Base-by-base conservation (phyloP, 2,797 vertebrate genomes). In the Gephyroberyx darwinii region DNA sequence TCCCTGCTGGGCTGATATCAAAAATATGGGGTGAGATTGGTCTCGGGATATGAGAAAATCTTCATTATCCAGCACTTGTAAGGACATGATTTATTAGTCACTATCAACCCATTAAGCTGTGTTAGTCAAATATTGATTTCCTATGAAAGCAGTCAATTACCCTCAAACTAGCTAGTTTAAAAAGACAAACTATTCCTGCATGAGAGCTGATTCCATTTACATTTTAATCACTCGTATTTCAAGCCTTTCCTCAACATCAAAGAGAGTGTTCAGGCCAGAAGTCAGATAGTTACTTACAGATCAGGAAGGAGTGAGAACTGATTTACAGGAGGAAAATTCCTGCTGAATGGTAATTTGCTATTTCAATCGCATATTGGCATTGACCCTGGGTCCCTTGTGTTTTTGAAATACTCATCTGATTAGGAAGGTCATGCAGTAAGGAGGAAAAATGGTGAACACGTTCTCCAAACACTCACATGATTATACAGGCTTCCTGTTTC, bases 381-480 rank as follows among this genome's bases (percentile, higher is more conserved):
- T 63, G 78, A 84, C 70, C 75, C 74, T 26, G 39, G 65, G 74
- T 12, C 45, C 64, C 71, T 22, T 9, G 31, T 58, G 80, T 71
- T 84, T 89, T 88, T 84, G 77, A 89, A 86, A 82, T 52, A 65
- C 75, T 82, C 84, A 59, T 78, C 47, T 77, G 84, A 87, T 84
- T 64, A 74, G 54, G 5, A 71, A 60, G 78, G 71, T 84, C 56
- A 45, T 17, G 60, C 30, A 68, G 63, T 80, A 64, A 78, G 76
- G 69, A 37, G 19, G 55, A 48, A 43, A 84, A 63, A 78, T 0
- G 17, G 60, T 48, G 55, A 76, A 51, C 5, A 30, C 41, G 61
- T 76, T 83, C 74, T 78, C 53, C 37, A 71, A 74, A 81, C 64
- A 63, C 39, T 35, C 37, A 26, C 57, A 69, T 70, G 60, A 89